Evolutionary conservation across 2,888 invertebrate genomes (phyloP).

Genomic region (Pseudococcus longispinus): DNA sequence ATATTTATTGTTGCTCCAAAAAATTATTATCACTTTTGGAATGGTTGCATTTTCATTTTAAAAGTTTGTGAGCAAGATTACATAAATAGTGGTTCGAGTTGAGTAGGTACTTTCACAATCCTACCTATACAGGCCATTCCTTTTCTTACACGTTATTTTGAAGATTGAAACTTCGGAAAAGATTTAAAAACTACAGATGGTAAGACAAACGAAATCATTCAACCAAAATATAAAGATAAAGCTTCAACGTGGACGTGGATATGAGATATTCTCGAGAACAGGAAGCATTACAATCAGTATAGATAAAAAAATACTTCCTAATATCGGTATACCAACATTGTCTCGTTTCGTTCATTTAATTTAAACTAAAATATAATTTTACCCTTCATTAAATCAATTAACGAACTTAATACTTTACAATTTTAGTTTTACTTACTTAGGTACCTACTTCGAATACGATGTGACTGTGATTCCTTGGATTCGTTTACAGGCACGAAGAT

Average conservation of each 20-base stretch:
- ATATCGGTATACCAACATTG: background rate
- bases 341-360: background rate
- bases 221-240: background rate
- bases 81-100: too few relatives aligned
- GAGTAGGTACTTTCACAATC: too few relatives aligned
- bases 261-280: background rate
- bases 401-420: background rate
- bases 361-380: slow-evolving; percentile 1
- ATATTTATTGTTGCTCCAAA: too few relatives aligned
- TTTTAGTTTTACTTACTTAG: background rate
- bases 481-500: slow-evolving; percentile 69
- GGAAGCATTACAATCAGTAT: slow-evolving; percentile 15
- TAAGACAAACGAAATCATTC: background rate
- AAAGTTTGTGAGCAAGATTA: too few relatives aligned
- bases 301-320: slow-evolving; percentile 28
- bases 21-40: too few relatives aligned
- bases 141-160: too few relatives aligned
- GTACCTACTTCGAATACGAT: background rate
- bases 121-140: too few relatives aligned
- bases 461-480: background rate
- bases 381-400: background rate
- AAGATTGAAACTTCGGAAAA: background rate
- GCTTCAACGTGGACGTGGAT: background rate
- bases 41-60: too few relatives aligned
- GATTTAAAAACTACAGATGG: background rate